These are phyloP conservation scores for Mnemiopsis leidyi DNA, from an alignment of 37 sponge, comb jelly and placozoan species.

Conservation along the genomic window DNA sequence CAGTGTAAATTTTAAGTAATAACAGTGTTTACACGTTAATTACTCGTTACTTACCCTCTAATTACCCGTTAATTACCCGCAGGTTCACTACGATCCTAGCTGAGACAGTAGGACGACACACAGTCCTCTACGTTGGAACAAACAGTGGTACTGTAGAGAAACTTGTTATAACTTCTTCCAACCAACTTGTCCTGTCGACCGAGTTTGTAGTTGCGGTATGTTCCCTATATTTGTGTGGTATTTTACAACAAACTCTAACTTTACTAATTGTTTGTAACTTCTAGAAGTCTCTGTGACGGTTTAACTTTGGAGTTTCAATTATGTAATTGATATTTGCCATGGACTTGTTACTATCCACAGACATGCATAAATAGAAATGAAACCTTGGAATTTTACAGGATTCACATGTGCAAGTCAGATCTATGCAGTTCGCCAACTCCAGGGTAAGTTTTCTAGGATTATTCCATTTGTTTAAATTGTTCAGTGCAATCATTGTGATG, in stretches of 20 bases:
- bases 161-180: background rate
- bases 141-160: slow-evolving; percentile 38
- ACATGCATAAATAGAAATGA: background rate
- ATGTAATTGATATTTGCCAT: background rate
- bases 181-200: background rate
- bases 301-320: background rate
- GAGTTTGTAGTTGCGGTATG: slow-evolving; percentile 49
- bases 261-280: background rate
- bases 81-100: slow-evolving; percentile 16
- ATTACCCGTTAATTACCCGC: no score
- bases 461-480: no score
- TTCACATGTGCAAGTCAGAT: background rate
- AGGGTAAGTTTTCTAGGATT: background rate
- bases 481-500: no score
- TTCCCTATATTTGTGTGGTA: no score
- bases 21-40: no score
- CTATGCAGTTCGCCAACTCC: slow-evolving; percentile 28
- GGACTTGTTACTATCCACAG: background rate
- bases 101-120: background rate
- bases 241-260: no score
- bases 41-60: no score
- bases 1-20: no score
- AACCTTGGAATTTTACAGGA: background rate
- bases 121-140: slow-evolving; percentile 41
- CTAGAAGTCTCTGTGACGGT: background rate